Evolutionary conservation across 1,140 invertebrate genomes (phyloP).

Genomic region (Pseudomyrmex flavicornis): DNA sequence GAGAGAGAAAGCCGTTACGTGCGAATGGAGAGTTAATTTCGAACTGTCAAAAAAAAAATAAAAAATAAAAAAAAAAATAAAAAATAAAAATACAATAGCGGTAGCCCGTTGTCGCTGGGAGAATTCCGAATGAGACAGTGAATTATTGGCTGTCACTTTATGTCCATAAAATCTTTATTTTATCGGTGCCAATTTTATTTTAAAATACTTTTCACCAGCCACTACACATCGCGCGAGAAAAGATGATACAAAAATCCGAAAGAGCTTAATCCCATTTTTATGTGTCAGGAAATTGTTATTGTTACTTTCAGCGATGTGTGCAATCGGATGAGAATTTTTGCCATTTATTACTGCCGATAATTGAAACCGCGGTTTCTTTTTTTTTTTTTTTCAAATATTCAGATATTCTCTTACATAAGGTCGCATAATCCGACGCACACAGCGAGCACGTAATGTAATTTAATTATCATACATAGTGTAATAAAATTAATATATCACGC

Average conservation of each 20-base stretch:
- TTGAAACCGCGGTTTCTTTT: too few relatives aligned
- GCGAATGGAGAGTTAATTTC: constrained; percentile 68
- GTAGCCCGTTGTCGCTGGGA: background rate
- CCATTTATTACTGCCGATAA: too few relatives aligned
- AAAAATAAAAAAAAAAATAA: too few relatives aligned
- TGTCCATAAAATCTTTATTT: constrained; percentile 19
- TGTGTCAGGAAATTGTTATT: background rate
- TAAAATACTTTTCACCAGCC: background rate
- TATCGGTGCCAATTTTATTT: background rate
- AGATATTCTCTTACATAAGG: too few relatives aligned
- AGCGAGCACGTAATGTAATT: background rate
- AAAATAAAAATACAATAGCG: constrained; percentile 27
- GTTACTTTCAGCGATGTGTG: background rate
- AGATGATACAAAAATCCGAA: background rate
- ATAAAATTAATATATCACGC: background rate
- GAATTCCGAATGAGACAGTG: constrained; percentile 41
- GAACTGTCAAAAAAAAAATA: background rate
- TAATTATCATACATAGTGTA: background rate
- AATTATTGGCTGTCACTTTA: constrained; percentile 21
- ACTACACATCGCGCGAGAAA: background rate
- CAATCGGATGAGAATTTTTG: background rate
- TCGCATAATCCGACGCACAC: too few relatives aligned
- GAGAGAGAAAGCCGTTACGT: constrained; percentile 60
- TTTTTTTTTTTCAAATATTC: too few relatives aligned
- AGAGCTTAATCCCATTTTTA: background rate